Conservation (phyloP, 1,140 invertebrate species). For the Lethocerus indicus region DNA sequence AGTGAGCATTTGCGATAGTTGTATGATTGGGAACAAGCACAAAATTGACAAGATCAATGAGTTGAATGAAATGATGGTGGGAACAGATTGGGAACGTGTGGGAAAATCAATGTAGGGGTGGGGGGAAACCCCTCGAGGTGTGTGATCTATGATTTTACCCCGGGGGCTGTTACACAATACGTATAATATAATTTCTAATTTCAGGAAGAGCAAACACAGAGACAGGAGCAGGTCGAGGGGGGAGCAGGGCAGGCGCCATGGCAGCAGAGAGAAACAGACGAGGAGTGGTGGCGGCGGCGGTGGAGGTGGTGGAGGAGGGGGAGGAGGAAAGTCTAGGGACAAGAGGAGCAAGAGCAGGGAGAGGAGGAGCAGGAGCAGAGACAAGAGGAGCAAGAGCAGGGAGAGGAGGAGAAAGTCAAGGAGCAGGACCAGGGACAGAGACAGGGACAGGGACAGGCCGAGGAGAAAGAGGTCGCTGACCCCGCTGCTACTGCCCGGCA, state of each 20-base stretch:
- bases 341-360: constrained; percentile 15
- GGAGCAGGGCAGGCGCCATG: constrained; percentile 15
- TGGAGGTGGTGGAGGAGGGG: constrained; percentile 20
- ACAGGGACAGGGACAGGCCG: constrained; percentile 14
- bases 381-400: constrained; percentile 24
- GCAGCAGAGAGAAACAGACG: constrained; percentile 14
- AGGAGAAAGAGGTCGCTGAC: constrained; percentile 29
- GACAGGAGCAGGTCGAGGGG: constrained; percentile 15
- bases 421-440: constrained; percentile 22
- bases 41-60: too few relatives aligned
- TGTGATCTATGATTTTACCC: too few relatives aligned
- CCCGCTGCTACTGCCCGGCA: constrained; percentile 26
- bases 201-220: constrained; percentile 14
- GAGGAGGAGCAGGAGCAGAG: constrained; percentile 18
- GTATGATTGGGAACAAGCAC: too few relatives aligned
- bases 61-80: too few relatives aligned
- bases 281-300: constrained; percentile 20
- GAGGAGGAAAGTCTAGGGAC: constrained; percentile 12
- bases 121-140: too few relatives aligned
- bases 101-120: background rate
- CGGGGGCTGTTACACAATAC: too few relatives aligned
- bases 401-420: constrained; percentile 23
- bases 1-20: too few relatives aligned
- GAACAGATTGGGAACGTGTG: background rate
- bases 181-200: background rate